Evolutionary conservation across 2,113 vertebrate species (phyloP), one percentile per base, ranked within the genome.

Genomic region (Burhinus bistriatus): DNA sequence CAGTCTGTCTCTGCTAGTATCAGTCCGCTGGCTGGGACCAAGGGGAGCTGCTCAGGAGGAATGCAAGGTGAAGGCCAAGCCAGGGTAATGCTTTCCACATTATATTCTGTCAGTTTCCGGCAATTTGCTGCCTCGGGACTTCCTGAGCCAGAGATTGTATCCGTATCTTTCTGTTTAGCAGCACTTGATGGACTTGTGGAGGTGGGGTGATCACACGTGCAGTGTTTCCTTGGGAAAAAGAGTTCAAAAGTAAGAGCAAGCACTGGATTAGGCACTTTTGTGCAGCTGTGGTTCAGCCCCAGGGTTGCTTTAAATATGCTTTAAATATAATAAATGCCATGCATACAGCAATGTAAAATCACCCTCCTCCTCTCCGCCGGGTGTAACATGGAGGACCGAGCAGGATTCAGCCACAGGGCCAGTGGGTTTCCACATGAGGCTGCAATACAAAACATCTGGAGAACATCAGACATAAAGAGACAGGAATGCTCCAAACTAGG

Each of bases 381-480:
- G 47, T 52, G 51, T 76, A 68, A 52, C 0, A 10, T 34, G 73
- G 49, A 80, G 65, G 49, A 30, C 47, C 76, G 85, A 93, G 78
- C 42, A 76, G 90, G 47, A 72, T 82, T 65, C 81, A 87, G 90
- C 90, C 36, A 23, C 2, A 20, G 21, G 68, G 89, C 87, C 70
- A 29, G 76, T 70, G 72, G 32, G 25, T 93, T 96, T 94, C 91
- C 83, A 83, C 88, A 83, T 52, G 75, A 84, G 87, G 81, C 89
- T 79, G 83, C 76, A 94, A 92, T 52, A 34, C 4, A 22, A 86
- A 95, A 87, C 97, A 97, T 97, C 97, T 97, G 97, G 95, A 96
- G 76, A 92, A 51, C 85, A 95, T 97, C 95, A 97, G 61, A 61
- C 79, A 30, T 3, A 61, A 58, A 55, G 91, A 96, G 85, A 65